Base-by-base conservation (phyloP, 2,113 vertebrate genomes). In the Myotis brandtii region DNA sequence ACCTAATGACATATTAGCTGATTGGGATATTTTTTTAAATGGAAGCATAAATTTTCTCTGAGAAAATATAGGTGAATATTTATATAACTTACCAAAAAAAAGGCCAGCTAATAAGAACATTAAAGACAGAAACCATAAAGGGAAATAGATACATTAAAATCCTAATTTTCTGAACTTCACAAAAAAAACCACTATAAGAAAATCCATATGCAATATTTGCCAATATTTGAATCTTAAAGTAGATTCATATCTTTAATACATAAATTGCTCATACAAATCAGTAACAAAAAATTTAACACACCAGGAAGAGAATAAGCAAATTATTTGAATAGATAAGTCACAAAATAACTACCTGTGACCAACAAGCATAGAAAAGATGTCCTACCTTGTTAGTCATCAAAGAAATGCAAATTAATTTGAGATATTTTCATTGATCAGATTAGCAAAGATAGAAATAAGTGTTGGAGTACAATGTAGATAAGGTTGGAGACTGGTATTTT, bases 361-460 rank as follows among this genome's bases (percentile, higher is more conserved):
- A 82, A 32, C 52, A 95, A 91, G 73, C 18, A n/a, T 16, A 48
- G 70, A 81, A 92, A 75, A 86, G 32, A 59, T 66, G 16, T 40
- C 59, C 59, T 37, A 50, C 18, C 91, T 90, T 46, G 4, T 10
- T 73, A 59, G 34, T 92, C 64, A 72, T 95, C 81, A 87, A 79
- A 97, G 83, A 90, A 62, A 95, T 75, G 16, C 30, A 97, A 81
- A 92, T 85, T 46, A 75, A 92, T 48, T 17, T 11, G 18, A 92
- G 46, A 88, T 64, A 80, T 93, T 91, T 86, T 94, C 43, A 75
- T 30, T 75, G 64, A 54, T 86, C 73, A 95, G 48, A 83, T 89
- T 73, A 83, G 66, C 37, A 21, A 79, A 82, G 92, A 91, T 94
- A 93, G 94, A 94, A 91, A 82, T 77, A 87, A 92, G 12, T 52